Evolutionary conservation across 2,113 vertebrate species (phyloP), one percentile per base, ranked within the genome.

Genomic region (Turnix velox): DNA sequence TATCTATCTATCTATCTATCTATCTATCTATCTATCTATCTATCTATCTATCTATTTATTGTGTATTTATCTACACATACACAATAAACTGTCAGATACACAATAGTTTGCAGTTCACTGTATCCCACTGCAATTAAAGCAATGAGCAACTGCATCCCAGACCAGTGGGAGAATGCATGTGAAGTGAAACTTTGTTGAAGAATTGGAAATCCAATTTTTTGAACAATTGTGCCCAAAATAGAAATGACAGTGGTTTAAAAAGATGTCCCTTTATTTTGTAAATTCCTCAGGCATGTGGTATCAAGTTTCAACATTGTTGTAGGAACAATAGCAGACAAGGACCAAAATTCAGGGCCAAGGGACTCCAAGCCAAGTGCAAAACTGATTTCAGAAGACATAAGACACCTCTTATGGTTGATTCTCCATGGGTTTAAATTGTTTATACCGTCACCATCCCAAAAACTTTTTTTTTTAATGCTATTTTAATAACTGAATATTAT

Each of bases 341-440:
- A 77, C 57, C 48, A 93, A 74, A 90, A 81, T 67, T 72, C 65
- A 81, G 16, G 75, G 54, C 25, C 37, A 58, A 86, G 28, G 24
- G 3, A 6, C 10, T 59, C 20, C 46, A 88, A 92, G 81, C 4
- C 24, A 61, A 80, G 19, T 3, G 1, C 42, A 69, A 80, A 76
- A 45, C 9, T 39, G 12, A 71, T 51, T 93, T 86, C 78, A 55
- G 55, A 74, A 71, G 61, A 48, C 19, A 59, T 25, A 77, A 73
- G 15, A 2, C 6, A 18, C 11, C 5, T 18, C 2, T 54, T 83
- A 81, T 58, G 8, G 4, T 35, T 51, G 14, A 40, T 66, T 59
- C 2, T 46, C 19, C 4, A 7, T 30, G 18, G 13, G 4, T 85
- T 88, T 37, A 33, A 6, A 33, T 4, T 39, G 35, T 69, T 71